Base-by-base conservation (phyloP, 2,888 invertebrate genomes). In the Anaspis maculata region DNA sequence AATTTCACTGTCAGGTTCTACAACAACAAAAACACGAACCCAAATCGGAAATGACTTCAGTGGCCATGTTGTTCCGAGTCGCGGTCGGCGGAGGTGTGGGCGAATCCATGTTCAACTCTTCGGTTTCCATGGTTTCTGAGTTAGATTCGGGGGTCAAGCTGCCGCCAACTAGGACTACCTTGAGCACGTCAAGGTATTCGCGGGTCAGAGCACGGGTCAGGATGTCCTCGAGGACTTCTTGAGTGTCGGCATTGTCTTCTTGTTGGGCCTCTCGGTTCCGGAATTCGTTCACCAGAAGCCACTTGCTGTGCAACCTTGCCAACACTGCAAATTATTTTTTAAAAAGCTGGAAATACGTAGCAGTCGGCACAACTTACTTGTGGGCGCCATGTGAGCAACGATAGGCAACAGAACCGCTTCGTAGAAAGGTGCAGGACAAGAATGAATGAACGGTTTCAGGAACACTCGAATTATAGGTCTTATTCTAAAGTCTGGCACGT, bases 141-240 rank as follows among this genome's bases (percentile, higher is more conserved):
- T 62, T 66, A 3, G 66, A 43, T 22, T 72, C 70, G 23, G 76
- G 74, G 40, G 66, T 73, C 47, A 62, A 62, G 42, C 68, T 68
- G 15, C 83, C 83, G 16, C 85, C 86, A 13, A 87, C 81, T 3
- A 88, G 62, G 1, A 79, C 82, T 14, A 82, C 77, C 67, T 76
- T 64, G 0, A 92, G 62, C 1, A 92, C 76, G 49, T 91, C 91
- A 14, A 94, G 66, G 57, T 92, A 88, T 61, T 94, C 94, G 38
- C 90, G 73, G 0, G 91, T 89, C 33, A 92, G 66, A 36, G 85
- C 83, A 36, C 91, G 71, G 39, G 89, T 86, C 28, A 94, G 68
- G 69, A 88, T 85, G 53, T 89, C 88, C 54, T 89, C 86, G 1
- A 89, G 68, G 2, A 89, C 83, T 61, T 89, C 89, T 58, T 86